phyloP scores from a whole-genome alignment of 2,888 invertebrate species.

The Eucriotettix oculatus region DNA sequence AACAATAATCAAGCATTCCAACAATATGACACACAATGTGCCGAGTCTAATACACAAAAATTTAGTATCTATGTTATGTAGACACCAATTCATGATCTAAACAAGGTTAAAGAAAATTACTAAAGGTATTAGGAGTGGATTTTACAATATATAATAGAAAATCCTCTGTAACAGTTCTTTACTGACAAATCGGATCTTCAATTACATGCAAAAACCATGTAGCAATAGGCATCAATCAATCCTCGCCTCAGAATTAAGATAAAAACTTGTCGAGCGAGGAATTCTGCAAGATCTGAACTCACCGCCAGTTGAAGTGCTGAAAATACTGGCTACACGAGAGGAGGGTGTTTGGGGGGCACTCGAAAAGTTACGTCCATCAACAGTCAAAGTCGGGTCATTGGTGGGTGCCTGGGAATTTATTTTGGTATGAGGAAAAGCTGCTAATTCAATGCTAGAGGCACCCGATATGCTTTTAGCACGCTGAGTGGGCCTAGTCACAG shows the following conservation, averaged over 20 bases:
- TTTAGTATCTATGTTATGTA: too few species aligned
- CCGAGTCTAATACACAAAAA: too few species aligned
- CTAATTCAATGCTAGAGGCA: constrained; percentile 1
- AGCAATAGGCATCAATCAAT: background rate
- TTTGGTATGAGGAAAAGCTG: constrained; percentile 3
- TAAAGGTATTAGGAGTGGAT: too few species aligned
- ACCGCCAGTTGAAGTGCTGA: constrained; percentile 20
- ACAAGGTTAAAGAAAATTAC: too few species aligned
- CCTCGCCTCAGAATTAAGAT: background rate
- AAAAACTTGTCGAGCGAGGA: background rate
- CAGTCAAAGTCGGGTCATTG: constrained; percentile 6
- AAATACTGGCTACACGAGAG: constrained; percentile 16
- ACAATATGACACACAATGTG: too few species aligned
- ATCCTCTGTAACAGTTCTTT: too few species aligned
- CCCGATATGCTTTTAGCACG: constrained; percentile 6
- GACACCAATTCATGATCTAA: too few species aligned
- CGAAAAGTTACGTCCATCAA: constrained; percentile 7
- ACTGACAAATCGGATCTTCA: background rate
- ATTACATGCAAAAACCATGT: background rate
- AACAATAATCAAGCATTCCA: too few species aligned
- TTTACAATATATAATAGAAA: too few species aligned
- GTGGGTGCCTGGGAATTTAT: constrained; percentile 5
- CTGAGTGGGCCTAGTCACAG: constrained; percentile 26
- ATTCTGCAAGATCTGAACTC: constrained; percentile 17
- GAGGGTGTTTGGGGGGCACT: constrained; percentile 15